These are phyloP conservation scores for Plestiodon gilberti DNA, from an alignment of 2,113 vertebrate species.

Conservation along the genomic window DNA sequence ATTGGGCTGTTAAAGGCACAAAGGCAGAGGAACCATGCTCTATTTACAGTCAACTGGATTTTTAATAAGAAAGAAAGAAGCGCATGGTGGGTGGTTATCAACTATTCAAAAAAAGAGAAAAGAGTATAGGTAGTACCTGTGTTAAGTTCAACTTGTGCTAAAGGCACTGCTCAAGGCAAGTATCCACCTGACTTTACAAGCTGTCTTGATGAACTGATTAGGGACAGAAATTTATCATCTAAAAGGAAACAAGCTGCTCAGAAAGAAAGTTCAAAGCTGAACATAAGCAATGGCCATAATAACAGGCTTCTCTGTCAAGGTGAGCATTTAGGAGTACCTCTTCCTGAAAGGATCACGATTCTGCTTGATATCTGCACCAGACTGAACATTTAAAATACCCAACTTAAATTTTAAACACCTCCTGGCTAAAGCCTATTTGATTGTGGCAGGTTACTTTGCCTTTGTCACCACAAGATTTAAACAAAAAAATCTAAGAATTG, in stretches of 20 bases:
- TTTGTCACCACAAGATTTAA: neutral
- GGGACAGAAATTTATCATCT: neutral
- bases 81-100: neutral
- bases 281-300: neutral
- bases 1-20: neutral
- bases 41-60: constrained; percentile 1
- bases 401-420: neutral
- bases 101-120: neutral
- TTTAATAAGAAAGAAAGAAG: neutral
- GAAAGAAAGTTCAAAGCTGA: neutral
- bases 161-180: neutral
- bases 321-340: neutral
- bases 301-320: neutral
- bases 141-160: constrained; percentile 9
- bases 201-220: constrained; percentile 27
- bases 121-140: constrained; percentile 5
- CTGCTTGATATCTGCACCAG: neutral
- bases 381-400: neutral
- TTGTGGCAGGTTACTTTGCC: neutral
- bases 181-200: neutral
- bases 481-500: neutral
- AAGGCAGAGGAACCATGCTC: neutral
- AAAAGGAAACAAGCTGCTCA: constrained; percentile 41
- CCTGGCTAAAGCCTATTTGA: neutral
- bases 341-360: constrained; percentile 7